These are phyloP conservation scores for Apodemus sylvaticus DNA, from an alignment of 2,113 vertebrate species.

Conservation along the genomic window DNA sequence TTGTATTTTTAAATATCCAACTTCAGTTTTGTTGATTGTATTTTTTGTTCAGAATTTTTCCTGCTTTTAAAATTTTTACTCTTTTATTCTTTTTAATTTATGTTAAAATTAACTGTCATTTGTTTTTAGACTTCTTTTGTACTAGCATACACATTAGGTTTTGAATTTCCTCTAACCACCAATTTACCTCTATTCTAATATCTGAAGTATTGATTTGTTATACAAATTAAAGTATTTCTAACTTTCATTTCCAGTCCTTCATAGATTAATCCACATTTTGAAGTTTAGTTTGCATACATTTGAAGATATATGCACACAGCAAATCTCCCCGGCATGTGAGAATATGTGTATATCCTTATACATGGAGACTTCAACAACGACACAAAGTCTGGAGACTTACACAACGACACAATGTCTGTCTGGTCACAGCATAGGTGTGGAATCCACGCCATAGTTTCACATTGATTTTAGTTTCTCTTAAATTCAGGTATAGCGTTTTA, in stretches of 20 bases:
- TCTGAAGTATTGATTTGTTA: neutral
- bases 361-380: neutral
- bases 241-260: neutral
- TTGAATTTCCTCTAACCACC: neutral
- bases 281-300: constrained; percentile 8
- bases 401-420: neutral
- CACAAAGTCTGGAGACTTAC: neutral
- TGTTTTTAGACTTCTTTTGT: neutral
- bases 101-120: neutral
- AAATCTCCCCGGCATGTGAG: neutral
- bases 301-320: neutral
- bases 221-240: neutral
- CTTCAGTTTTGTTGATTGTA: neutral
- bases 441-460: neutral
- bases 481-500: neutral
- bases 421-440: neutral
- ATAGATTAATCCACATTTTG: neutral
- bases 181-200: neutral
- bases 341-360: neutral
- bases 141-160: neutral
- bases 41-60: neutral
- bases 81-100: constrained; percentile 22
- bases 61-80: neutral
- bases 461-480: neutral
- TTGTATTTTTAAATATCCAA: neutral